Base-by-base conservation (phyloP, 2,113 vertebrate species). In the Sinocyclocheilus anophthalmus region DNA sequence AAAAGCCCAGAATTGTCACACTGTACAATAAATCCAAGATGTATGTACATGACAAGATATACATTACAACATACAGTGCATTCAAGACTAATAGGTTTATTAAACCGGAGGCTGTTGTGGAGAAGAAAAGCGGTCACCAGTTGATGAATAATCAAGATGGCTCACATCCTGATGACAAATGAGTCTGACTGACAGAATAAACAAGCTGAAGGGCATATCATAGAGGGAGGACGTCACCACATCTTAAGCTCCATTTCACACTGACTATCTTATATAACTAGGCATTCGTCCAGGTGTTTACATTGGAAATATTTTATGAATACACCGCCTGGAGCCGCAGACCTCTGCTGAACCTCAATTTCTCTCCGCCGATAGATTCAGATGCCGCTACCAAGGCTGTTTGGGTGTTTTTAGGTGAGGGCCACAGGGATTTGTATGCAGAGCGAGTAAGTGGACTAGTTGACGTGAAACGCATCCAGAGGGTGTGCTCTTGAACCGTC, bases 401-500 rank as follows among this genome's bases (percentile, higher is more conserved):
- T 77, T 53, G 50, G 61, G 9, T 24, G 61, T 61, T 80, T 86
- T 73, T 81, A 86, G 84, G 77, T 78, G 63, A 84, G 39, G 16
- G 37, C 81, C 48, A 61, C 39, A 84, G 88, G 81, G 85, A 84
- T 85, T 77, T 80, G 84, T 61, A 88, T 85, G 72, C 73, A 73
- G 65, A 83, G 61, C 42, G 5, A 53, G 24, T 33, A 73, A 72
- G 76, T 39, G 39, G 65, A 45, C 57, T 75, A 88, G 45, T 73
- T 20, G 67, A 50, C 8, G 24, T 79, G 73, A 70, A 82, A 81
- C n/a, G 20, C 61, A 30, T 48, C 82, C 22, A 22, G 76, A 24
- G 83, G 77, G 53, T 63, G 26, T 57, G 42, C 45, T 85, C 72
- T 85, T 13, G n/a, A 69, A 70, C 79, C 37, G 6, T 48, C 73